Evolutionary conservation across 2,888 invertebrate species (phyloP), one percentile per base, ranked within the genome.

Genomic region (Oeneis ivallda): DNA sequence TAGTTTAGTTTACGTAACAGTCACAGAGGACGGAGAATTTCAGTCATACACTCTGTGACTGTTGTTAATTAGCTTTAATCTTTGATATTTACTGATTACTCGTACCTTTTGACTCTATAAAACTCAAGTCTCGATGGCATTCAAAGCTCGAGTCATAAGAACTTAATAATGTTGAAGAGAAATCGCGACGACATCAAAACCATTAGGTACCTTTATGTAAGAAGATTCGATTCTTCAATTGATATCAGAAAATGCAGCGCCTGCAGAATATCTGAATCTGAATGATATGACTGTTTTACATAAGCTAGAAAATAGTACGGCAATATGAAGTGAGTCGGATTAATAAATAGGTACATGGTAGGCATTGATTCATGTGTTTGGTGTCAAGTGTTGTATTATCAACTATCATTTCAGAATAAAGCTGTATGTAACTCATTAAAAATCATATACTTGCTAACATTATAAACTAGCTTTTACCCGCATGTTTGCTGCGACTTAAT

Each of bases 271-370:
- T 19, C 19, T 52, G 56, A 54, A 50, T 52, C 19, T 52, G 56
- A 54, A 50, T 52, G 50, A 60, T 65, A 52, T 39, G 45, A 60
- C 52, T 66, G 53, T 66, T 68, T 68, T 62, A 66, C 64, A 66
- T 66, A 64, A 66, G 58, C 64, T 43, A 56, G 41, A 60, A 26
- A 26, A 63, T 60, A 62, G 39, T 56, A 62, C 59, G 49, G 43
- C 47, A 69, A 62, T 69, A 63, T 62, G 47, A 69, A 62, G 37
- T 60, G 62, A 62, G 43, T 50, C 34, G 62, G 45, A 65, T 62
- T 64, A 57, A 15, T 57, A 57, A 34, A 10, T n/a, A n/a, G n/a
- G n/a, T 41, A 41, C 34, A 43, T 47, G 13, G 47, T 32, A 62
- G 13, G 47, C 15, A 62, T 62, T 56, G 54, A 47, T 54, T 34